A percentile compares a stretch with the other conserved stretches of the same genome.
These are phyloP conservation scores for Drosophila tsacasi DNA, from an alignment of 1,140 invertebrate genomes.

Conservation along the genomic window DNA sequence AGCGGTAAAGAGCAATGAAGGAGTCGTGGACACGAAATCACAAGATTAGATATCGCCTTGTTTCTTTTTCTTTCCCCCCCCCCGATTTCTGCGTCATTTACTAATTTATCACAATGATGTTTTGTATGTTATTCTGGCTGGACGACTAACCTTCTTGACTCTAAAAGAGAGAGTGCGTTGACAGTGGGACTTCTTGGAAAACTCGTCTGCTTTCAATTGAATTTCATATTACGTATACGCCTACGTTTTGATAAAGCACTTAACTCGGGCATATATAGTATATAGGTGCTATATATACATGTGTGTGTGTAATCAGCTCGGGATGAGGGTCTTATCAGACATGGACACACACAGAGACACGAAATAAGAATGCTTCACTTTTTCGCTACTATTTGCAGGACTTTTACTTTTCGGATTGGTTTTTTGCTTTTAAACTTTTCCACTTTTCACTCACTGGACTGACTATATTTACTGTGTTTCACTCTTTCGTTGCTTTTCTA, in stretches of 20 bases:
- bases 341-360: slow-evolving; percentile 11
- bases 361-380: background rate
- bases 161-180: background rate
- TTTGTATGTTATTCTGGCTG: slow-evolving; percentile 9
- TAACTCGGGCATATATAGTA: slow-evolving; percentile 31
- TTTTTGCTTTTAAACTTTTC: background rate
- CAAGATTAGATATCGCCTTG: slow-evolving; percentile 71
- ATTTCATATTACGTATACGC: slow-evolving; percentile 68
- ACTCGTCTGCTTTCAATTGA: slow-evolving; percentile 23
- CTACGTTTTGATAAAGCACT: slow-evolving; percentile 53
- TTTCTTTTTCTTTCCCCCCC: slow-evolving; percentile 10
- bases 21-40: slow-evolving; percentile 44
- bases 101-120: slow-evolving; percentile 73
- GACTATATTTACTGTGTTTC: background rate
- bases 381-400: slow-evolving; percentile 17
- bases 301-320: slow-evolving; percentile 26
- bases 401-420: slow-evolving; percentile 15
- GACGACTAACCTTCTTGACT: slow-evolving; percentile 60
- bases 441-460: slow-evolving; percentile 24
- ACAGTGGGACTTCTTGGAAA: slow-evolving; percentile 28
- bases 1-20: slow-evolving; percentile 4
- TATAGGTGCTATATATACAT: slow-evolving; percentile 16
- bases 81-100: slow-evolving; percentile 72
- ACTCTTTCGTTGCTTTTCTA: slow-evolving; percentile 31
- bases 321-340: slow-evolving; percentile 48